Evolutionary conservation across 2,888 invertebrate species (phyloP).

Genomic region (Melieria picta): DNA sequence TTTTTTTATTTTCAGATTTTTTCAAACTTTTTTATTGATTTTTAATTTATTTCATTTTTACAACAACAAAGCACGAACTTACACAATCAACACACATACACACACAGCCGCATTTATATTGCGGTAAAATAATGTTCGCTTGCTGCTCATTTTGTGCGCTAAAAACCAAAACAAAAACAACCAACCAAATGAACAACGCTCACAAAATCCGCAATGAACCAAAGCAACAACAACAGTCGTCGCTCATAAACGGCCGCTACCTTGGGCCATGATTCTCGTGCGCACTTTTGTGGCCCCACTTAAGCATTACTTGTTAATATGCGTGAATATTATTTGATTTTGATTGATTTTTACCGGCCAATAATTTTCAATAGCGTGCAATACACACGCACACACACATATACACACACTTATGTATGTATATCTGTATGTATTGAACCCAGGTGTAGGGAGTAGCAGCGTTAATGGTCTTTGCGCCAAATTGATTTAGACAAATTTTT

Average conservation of each 20-base stretch:
- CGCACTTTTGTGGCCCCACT: conserved; percentile 1
- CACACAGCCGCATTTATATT: background rate
- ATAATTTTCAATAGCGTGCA: conserved; percentile 7
- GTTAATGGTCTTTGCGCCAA: conserved; percentile 9
- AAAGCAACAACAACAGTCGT: no score
- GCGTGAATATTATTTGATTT: conserved; percentile 32
- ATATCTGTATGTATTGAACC: background rate
- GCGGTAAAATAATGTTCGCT: background rate
- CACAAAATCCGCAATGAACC: background rate
- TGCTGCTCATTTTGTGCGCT: background rate
- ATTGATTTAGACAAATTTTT: conserved; percentile 13
- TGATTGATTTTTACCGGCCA: conserved; percentile 32
- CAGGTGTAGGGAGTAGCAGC: background rate
- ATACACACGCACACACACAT: background rate
- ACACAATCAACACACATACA: background rate
- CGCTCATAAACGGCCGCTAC: background rate
- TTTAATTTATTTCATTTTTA: background rate
- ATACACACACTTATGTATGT: background rate
- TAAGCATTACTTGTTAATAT: conserved; percentile 34
- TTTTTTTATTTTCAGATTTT: conserved; percentile 24
- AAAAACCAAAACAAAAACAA: conserved; percentile 9
- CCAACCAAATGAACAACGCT: background rate
- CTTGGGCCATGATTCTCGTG: conserved; percentile 10
- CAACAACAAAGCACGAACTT: background rate
- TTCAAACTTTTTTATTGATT: background rate